Evolutionary conservation across 2,888 invertebrate species (phyloP).

Genomic region (Nowickia ferox): DNA sequence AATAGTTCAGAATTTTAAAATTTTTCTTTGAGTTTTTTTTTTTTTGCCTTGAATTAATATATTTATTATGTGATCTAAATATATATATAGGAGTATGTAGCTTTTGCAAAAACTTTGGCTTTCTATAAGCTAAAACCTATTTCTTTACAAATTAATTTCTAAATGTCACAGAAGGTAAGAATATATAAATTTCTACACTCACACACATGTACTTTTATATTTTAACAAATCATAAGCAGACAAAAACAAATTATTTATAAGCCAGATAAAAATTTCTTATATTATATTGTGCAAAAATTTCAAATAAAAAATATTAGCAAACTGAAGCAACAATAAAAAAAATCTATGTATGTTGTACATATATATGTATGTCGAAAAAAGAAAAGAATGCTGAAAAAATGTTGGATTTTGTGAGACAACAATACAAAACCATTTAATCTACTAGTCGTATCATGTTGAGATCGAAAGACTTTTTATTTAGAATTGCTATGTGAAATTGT

Average conservation of each 20-base stretch:
- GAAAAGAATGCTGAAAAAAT: conserved; percentile 54
- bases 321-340: conserved; percentile 17
- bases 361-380: too few species aligned
- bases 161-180: conserved; percentile 33
- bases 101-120: background rate
- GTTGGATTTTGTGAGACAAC: conserved; percentile 62
- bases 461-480: conserved; percentile 30
- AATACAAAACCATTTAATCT: conserved; percentile 65
- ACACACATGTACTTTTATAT: background rate
- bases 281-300: conserved; percentile 28
- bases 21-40: background rate
- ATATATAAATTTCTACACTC: background rate
- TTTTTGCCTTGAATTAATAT: background rate
- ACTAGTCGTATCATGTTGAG: conserved; percentile 50
- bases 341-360: too few species aligned
- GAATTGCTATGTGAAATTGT: conserved; percentile 1
- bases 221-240: conserved; percentile 46
- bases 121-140: background rate
- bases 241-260: conserved; percentile 45
- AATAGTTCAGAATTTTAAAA: too few species aligned
- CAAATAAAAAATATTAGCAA: conserved; percentile 33
- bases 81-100: background rate
- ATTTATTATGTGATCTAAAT: too few species aligned
- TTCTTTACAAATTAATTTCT: conserved; percentile 28
- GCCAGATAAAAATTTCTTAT: conserved; percentile 21